phyloP scores from a whole-genome alignment of 2,113 vertebrate species.

The Felis chaus region DNA sequence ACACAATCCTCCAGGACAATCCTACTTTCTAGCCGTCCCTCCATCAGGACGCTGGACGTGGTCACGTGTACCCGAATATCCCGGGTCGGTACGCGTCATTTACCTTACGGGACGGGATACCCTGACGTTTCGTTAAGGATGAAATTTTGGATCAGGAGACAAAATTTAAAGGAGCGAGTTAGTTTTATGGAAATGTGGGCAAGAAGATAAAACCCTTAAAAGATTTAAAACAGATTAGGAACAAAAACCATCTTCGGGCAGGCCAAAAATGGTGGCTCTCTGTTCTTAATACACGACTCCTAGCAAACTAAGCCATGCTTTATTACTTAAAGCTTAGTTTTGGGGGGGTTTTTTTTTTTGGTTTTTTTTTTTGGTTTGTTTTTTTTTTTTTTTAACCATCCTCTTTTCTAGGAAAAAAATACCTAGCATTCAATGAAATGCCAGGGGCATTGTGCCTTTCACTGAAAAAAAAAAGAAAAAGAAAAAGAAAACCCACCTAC shows the following conservation, averaged over 20 bases:
- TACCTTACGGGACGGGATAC: not conserved
- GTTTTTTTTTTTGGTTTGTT: not conserved
- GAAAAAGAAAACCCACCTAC: not conserved
- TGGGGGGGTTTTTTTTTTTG: too few relatives aligned
- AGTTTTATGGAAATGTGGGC: not conserved
- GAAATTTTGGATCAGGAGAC: conserved; percentile 38
- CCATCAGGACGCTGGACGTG: not conserved
- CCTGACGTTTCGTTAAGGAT: not conserved
- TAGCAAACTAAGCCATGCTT: not conserved
- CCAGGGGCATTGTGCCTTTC: conserved; percentile 66
- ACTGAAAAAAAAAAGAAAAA: conserved; percentile 27
- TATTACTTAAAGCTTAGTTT: not conserved
- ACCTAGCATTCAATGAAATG: conserved; percentile 45
- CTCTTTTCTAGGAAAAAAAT: not conserved
- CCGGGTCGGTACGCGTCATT: not conserved
- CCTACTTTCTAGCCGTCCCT: not conserved
- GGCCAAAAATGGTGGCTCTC: not conserved
- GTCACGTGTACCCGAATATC: not conserved
- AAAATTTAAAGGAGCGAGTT: not conserved
- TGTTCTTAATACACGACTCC: not conserved
- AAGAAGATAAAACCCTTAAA: conserved; percentile 17
- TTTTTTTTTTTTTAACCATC: not conserved
- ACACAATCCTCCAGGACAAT: not conserved
- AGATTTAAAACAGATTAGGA: conserved; percentile 53
- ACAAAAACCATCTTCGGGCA: not conserved